Evolutionary conservation across 2,113 vertebrate genomes (phyloP).

Genomic region (Apteryx owenii): DNA sequence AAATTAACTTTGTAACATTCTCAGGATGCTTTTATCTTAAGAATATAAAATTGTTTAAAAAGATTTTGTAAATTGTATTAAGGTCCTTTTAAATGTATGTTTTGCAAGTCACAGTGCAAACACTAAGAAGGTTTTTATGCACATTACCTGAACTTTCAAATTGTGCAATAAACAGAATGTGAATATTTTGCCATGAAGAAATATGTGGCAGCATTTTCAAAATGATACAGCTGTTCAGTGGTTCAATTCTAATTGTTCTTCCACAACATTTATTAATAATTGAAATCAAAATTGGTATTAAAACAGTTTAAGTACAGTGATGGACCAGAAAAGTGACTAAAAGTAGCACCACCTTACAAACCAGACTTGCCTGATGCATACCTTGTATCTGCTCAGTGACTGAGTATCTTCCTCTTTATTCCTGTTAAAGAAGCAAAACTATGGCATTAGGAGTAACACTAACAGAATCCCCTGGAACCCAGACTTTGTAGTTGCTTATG

Average conservation of each 20-base stretch:
- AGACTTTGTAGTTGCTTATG: background rate
- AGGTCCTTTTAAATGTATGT: constrained; percentile 77
- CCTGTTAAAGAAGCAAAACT: background rate
- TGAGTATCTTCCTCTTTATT: background rate
- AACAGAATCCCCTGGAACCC: background rate
- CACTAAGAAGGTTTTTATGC: constrained; percentile 72
- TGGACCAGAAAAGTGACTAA: constrained; percentile 30
- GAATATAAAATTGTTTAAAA: constrained; percentile 75
- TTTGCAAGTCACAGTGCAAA: constrained; percentile 70
- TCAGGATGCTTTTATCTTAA: constrained; percentile 84
- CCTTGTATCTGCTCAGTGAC: background rate
- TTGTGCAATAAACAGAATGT: constrained; percentile 77
- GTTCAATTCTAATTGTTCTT: constrained; percentile 53
- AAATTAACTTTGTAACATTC: constrained; percentile 81
- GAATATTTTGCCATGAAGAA: constrained; percentile 66
- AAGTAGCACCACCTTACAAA: background rate
- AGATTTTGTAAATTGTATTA: constrained; percentile 82
- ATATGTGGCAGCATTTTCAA: constrained; percentile 53
- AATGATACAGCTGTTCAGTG: constrained; percentile 60
- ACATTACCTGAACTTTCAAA: constrained; percentile 66
- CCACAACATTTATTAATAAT: constrained; percentile 29
- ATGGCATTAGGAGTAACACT: background rate
- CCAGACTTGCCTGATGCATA: background rate
- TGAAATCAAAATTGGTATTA: constrained; percentile 9
- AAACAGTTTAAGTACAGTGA: constrained; percentile 63